A percentile compares a stretch with the other conserved stretches of the same genome.
These are phyloP conservation scores for Pachydiplax longipennis DNA, from an alignment of 2,888 invertebrate genomes.

Conservation along the genomic window DNA sequence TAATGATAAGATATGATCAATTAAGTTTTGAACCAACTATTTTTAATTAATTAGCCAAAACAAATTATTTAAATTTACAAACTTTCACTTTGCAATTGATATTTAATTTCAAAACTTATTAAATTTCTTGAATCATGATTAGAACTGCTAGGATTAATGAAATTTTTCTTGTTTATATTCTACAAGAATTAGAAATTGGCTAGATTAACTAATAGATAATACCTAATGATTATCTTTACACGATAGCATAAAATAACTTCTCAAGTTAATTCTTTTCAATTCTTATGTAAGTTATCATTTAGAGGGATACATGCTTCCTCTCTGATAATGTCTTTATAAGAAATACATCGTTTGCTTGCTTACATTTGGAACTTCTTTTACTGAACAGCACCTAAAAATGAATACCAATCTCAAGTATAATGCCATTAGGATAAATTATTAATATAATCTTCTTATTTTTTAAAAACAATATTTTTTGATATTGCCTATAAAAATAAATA, in stretches of 20 bases:
- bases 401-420: background rate
- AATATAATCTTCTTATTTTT: background rate
- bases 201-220: background rate
- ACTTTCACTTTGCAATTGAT: no score
- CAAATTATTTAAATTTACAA: slow-evolving; percentile 73
- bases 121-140: no score
- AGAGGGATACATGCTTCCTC: no score
- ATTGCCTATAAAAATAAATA: background rate
- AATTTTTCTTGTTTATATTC: no score
- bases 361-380: no score
- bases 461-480: background rate
- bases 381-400: no score
- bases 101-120: no score
- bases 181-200: no score
- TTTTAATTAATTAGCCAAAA: slow-evolving; percentile 67
- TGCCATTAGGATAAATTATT: background rate
- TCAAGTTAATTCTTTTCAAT: background rate
- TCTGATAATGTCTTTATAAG: no score
- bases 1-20: background rate
- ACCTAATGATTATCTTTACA: background rate
- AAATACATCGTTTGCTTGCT: no score
- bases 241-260: background rate
- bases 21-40: slow-evolving; percentile 67
- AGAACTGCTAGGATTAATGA: no score
- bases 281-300: background rate